Percentiles rank a stretch among this genome's conserved stretches.
Evolutionary conservation across 2,888 invertebrate genomes (phyloP).

Genomic region (Agrypnus murinus): DNA sequence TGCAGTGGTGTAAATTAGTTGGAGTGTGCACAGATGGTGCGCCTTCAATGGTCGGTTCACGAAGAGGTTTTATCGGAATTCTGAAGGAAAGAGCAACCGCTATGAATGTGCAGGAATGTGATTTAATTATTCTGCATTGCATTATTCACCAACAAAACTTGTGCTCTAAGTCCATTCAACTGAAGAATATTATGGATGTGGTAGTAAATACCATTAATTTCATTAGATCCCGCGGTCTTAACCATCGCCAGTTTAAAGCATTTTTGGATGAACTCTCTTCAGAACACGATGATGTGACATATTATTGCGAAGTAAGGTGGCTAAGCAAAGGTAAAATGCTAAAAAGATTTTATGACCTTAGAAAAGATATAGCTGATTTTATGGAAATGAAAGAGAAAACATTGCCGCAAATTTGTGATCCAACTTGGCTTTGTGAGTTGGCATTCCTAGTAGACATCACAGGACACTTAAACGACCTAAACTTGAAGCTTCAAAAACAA

Average conservation of each 20-base stretch:
- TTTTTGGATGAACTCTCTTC: slow-evolving; percentile 51
- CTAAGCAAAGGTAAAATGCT: slow-evolving; percentile 48
- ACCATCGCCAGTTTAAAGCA: too few species aligned
- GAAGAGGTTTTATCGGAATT: too few species aligned
- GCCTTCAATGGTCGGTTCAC: too few species aligned
- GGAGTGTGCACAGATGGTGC: too few species aligned
- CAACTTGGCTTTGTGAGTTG: too few species aligned
- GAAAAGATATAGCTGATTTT: slow-evolving; percentile 31
- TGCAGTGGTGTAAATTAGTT: too few species aligned
- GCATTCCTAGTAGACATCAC: too few species aligned
- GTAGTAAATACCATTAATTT: slow-evolving; percentile 52
- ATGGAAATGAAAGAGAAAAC: slow-evolving; percentile 27
- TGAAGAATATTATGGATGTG: slow-evolving; percentile 56
- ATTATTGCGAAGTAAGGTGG: slow-evolving; percentile 55
- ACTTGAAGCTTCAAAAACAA: too few species aligned
- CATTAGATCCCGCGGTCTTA: slow-evolving; percentile 53
- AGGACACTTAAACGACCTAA: too few species aligned
- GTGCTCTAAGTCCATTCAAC: slow-evolving; percentile 47
- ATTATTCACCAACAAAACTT: slow-evolving; percentile 23
- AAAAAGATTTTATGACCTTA: slow-evolving; percentile 52
- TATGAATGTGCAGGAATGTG: too few species aligned
- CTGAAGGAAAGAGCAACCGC: too few species aligned
- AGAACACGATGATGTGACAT: slow-evolving; percentile 51
- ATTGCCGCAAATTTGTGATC: slow-evolving; percentile 40
- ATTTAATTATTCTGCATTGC: slow-evolving; percentile 12